Percentiles rank a stretch among this genome's conserved stretches.
Evolutionary conservation across 2,113 vertebrate genomes (phyloP).

Genomic region (Labrus mixtus): DNA sequence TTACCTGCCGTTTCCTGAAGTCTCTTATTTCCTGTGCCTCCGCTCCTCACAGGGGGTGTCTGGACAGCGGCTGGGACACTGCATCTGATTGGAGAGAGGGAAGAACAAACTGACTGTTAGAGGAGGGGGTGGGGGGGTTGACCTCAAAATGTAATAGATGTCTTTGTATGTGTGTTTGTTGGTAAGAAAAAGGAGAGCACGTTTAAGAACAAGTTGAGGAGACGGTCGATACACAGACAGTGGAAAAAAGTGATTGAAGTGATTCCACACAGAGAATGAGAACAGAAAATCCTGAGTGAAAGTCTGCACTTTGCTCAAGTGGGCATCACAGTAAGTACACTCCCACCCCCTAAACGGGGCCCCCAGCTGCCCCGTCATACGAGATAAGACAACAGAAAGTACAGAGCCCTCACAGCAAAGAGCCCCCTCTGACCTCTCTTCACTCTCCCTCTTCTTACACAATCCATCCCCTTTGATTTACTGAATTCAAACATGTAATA

Average conservation of each 20-base stretch:
- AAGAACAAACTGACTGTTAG: slow-evolving; percentile 16
- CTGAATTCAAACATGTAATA: no score
- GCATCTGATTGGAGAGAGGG: slow-evolving; percentile 70
- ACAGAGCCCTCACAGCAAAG: neutral
- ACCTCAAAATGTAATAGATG: no score
- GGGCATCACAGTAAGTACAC: slow-evolving; percentile 16
- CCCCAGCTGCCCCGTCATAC: neutral
- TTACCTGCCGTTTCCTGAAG: slow-evolving; percentile 76
- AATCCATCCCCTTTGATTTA: neutral
- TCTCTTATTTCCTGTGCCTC: slow-evolving; percentile 69
- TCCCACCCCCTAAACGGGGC: slow-evolving; percentile 9
- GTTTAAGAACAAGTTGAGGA: neutral
- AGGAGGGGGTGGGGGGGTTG: neutral
- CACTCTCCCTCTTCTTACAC: neutral
- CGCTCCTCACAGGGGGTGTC: slow-evolving; percentile 53
- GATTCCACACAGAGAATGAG: neutral
- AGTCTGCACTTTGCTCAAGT: neutral
- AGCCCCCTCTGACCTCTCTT: slow-evolving; percentile 2
- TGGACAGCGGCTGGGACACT: slow-evolving; percentile 48
- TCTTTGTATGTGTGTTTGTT: neutral
- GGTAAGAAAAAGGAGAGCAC: neutral
- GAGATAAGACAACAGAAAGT: slow-evolving; percentile 53
- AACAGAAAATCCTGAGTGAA: neutral
- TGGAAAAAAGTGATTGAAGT: no score
- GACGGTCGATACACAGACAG: neutral